Base-by-base conservation (phyloP, 2,113 vertebrate species). In the Syngnathus scovelli region DNA sequence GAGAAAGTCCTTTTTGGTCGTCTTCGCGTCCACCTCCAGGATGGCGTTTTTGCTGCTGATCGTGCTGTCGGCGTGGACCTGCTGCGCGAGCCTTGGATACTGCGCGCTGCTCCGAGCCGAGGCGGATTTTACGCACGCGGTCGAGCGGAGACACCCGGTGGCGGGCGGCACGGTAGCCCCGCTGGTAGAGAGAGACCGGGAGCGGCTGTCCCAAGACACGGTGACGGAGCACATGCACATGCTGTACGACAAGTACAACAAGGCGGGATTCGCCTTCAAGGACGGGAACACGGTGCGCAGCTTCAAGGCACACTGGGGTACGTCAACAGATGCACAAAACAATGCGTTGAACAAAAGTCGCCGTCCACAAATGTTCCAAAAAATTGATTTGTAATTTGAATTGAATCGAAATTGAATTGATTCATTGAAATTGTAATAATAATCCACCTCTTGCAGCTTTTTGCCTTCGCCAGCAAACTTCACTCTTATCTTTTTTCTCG, bases 271-370 rank as follows among this genome's bases (percentile, higher is more conserved):
- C 67, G 81, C 81, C 36, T 90, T 90, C 75, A 87, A 82, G 68
- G 91, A 93, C 66, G 94, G 95, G 4, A 98, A 98, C 91, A 98
- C 96, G 0, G 94, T 98, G 27, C 94, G 95, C 64, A 94, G 95
- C 64, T 93, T 93, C 76, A 92, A 90, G 76, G 90, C 89, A 70
- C 89, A 91, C 56, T 87, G 81, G 86, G 92, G 92, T 93, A 88
- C 18, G 90, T 90, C 16, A 8, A 51, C 9, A 8, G 49, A 0
- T 52, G 19, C 10, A 18, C 51, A 21, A 52, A 9, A 10, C 18
- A n/a, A 8, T 9, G 7, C 49, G 10, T 10, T 4, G 9, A 11
- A 55, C 3, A 3, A 4, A 27, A 5, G 23, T 27, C 12, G 6
- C 11, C 8, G 7, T 51, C 19, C 49, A n/a, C 49, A 51, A 51